These are phyloP conservation scores for Drosophila buzzatii DNA, from an alignment of 2,888 invertebrate genomes.

Conservation along the genomic window DNA sequence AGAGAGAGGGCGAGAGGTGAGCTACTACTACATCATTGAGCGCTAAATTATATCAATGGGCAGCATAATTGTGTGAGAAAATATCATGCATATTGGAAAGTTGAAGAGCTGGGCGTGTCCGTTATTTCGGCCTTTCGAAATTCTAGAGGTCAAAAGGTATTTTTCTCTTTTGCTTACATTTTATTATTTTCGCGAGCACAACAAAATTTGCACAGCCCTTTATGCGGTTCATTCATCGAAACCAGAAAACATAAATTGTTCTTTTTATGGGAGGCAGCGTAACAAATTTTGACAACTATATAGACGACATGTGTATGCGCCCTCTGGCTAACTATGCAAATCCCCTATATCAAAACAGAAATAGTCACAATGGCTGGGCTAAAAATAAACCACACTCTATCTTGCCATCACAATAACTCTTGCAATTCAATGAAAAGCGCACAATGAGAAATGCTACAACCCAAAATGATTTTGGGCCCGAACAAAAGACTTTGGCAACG, in stretches of 20 bases:
- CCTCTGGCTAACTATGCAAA: slow-evolving; percentile 54
- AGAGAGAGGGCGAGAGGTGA: slow-evolving; percentile 11
- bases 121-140: slow-evolving; percentile 63
- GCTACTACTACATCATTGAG: slow-evolving; percentile 53
- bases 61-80: slow-evolving; percentile 79
- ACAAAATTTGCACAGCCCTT: slow-evolving; percentile 54
- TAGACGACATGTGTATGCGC: slow-evolving; percentile 24
- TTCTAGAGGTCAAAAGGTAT: slow-evolving; percentile 72
- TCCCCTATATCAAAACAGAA: slow-evolving; percentile 33
- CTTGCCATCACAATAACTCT: slow-evolving; percentile 37
- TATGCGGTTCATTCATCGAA: slow-evolving; percentile 38
- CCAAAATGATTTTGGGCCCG: slow-evolving; percentile 49
- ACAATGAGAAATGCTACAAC: slow-evolving; percentile 48
- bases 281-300: slow-evolving; percentile 75
- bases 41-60: slow-evolving; percentile 71
- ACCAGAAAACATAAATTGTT: slow-evolving; percentile 58
- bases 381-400: slow-evolving; percentile 56
- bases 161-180: too few species aligned
- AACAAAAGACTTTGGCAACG: slow-evolving; percentile 68
- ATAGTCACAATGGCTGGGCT: slow-evolving; percentile 34
- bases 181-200: slow-evolving; percentile 29
- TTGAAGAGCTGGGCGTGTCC: slow-evolving; percentile 68
- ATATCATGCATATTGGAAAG: slow-evolving; percentile 72
- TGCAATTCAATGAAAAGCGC: slow-evolving; percentile 40
- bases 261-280: slow-evolving; percentile 61